Percentiles rank a stretch among this genome's conserved stretches.
These are phyloP conservation scores for Tetraodon nigroviridis DNA, from an alignment of 2,113 vertebrate species.

Conservation along the genomic window DNA sequence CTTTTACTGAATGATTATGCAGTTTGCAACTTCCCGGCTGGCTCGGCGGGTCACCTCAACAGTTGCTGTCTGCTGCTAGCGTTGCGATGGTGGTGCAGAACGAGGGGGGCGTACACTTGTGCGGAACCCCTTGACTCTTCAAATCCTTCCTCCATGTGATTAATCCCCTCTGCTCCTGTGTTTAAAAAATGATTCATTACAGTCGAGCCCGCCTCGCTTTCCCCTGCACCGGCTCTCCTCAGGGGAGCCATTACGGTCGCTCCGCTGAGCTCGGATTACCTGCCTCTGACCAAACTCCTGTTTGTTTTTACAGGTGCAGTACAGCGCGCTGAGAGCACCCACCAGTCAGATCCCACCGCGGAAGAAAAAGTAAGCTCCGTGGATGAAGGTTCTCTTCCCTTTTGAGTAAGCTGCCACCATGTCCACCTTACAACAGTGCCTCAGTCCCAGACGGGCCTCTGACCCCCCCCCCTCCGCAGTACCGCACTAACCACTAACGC, in stretches of 20 bases:
- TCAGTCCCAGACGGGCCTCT: conserved; percentile 49
- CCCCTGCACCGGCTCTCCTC: conserved; percentile 78
- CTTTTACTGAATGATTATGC: conserved; percentile 55
- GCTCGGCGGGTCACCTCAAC: conserved; percentile 66
- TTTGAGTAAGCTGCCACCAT: conserved; percentile 37
- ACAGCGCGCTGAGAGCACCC: conserved; percentile 79
- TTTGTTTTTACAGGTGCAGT: conserved; percentile 99
- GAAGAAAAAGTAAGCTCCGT: conserved; percentile 78
- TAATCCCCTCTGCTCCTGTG: conserved; percentile 95
- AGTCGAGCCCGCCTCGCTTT: conserved; percentile 84
- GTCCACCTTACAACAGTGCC: conserved; percentile 59
- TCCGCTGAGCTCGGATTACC: conserved; percentile 87
- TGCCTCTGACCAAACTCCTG: conserved; percentile 79
- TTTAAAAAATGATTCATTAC: conserved; percentile 99
- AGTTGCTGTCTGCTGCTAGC: conserved; percentile 85
- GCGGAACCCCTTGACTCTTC: conserved; percentile 92
- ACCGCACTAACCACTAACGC: conserved; percentile 49
- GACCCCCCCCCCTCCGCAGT: conserved; percentile 43
- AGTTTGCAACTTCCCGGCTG: conserved; percentile 51
- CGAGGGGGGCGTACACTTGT: conserved; percentile 57
- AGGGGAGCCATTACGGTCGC: conserved; percentile 89
- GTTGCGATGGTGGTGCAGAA: conserved; percentile 79
- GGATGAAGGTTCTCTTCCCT: conserved; percentile 45
- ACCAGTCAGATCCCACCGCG: conserved; percentile 78
- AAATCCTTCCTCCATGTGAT: conserved; percentile 93